Percentiles rank a stretch among this genome's conserved stretches.
Evolutionary conservation across 1,140 invertebrate species (phyloP).

Genomic region (Pseudoatta argentina): DNA sequence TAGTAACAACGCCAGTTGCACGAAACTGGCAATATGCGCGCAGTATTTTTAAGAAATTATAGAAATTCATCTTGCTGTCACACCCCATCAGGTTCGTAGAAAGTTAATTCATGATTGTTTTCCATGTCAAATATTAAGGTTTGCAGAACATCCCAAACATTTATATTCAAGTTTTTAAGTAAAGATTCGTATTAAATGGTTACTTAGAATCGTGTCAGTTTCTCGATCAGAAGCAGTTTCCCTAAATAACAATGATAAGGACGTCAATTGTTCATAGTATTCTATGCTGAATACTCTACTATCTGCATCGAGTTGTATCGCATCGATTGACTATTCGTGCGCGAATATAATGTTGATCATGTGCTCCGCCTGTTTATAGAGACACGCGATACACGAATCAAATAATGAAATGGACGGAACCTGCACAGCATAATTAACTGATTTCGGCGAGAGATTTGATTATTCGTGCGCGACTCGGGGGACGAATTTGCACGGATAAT

Average conservation of each 20-base stretch:
- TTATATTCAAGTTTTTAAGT: background rate
- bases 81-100: too few relatives aligned
- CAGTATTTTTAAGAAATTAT: too few relatives aligned
- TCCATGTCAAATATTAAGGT: too few relatives aligned
- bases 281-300: background rate
- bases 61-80: too few relatives aligned
- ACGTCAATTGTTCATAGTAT: slow-evolving; percentile 8
- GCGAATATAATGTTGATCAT: slow-evolving; percentile 54
- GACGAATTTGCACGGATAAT: slow-evolving; percentile 37
- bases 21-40: too few relatives aligned
- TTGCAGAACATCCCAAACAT: background rate
- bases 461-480: slow-evolving; percentile 15
- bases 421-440: slow-evolving; percentile 38
- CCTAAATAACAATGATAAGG: slow-evolving; percentile 27
- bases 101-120: too few relatives aligned
- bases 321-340: slow-evolving; percentile 37
- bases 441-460: slow-evolving; percentile 43
- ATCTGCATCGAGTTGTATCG: background rate
- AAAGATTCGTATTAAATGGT: background rate
- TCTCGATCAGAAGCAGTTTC: background rate
- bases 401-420: slow-evolving; percentile 49
- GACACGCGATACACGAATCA: slow-evolving; percentile 50
- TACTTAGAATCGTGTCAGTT: background rate
- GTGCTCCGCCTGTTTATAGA: slow-evolving; percentile 18
- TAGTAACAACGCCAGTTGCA: too few relatives aligned